Evolutionary conservation across 1,140 invertebrate genomes (phyloP).

Genomic region (Battus philenor): DNA sequence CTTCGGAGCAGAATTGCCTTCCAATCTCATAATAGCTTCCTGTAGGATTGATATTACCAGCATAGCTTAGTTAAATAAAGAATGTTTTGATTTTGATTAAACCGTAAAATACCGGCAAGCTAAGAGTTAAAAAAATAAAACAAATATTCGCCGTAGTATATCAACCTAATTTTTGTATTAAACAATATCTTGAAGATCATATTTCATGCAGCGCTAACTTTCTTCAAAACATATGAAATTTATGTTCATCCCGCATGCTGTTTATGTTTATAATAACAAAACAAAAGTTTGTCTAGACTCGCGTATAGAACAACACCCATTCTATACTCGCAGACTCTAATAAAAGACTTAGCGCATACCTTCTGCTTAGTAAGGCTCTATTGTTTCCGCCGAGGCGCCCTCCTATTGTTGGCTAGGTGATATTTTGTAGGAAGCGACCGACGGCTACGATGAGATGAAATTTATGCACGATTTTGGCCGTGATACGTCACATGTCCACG

Average conservation of each 20-base stretch:
- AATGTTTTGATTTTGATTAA: no score
- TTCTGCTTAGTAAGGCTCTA: constrained; percentile 3
- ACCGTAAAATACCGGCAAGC: no score
- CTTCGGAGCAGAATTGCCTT: no score
- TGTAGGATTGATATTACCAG: no score
- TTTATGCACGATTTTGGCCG: constrained; percentile 7
- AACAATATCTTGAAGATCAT: no score
- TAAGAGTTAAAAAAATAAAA: no score
- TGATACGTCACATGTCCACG: no score
- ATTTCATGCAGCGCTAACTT: no score
- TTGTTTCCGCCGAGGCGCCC: constrained; percentile 3
- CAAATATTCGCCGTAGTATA: no score
- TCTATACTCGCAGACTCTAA: constrained; percentile 5
- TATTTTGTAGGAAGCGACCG: constrained; percentile 3
- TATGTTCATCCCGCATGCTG: constrained; percentile 3
- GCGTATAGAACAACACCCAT: background rate
- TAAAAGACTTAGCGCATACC: constrained; percentile 5
- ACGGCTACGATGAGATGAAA: background rate
- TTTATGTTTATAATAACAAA: constrained; percentile 7
- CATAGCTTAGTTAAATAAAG: no score
- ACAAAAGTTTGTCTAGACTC: constrained; percentile 14
- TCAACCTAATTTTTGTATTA: no score
- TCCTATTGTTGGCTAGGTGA: constrained; percentile 8
- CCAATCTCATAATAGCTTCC: no score
- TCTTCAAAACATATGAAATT: constrained; percentile 11